Evolutionary conservation across 2,797 vertebrate genomes (phyloP), one percentile per base, ranked within the genome.

Genomic region (Mareca strepera): DNA sequence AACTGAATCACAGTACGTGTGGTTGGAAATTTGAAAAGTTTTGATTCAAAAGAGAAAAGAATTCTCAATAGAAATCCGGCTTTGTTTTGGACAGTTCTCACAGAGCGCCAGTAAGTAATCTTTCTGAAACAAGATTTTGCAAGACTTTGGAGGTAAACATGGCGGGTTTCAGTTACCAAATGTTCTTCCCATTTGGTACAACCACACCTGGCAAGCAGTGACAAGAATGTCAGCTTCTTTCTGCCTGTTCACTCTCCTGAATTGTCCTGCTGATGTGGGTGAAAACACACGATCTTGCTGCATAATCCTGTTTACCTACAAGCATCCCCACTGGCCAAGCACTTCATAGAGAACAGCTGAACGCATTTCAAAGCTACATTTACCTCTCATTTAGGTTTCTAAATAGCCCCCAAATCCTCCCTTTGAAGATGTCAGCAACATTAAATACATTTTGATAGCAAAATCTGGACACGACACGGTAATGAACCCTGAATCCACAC

Each of bases 371-470:
- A 78, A 87, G 58, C 41, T 26, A 80, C 33, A 37, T 74, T 89
- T 85, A 80, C 33, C 90, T 86, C 70, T 72, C 7, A 21, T 79
- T 95, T 20, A 82, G n/a, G 11, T 37, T 93, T 70, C 66, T 89
- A 77, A 82, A 67, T 3, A 92, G 35, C 6, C 7, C 11, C 29
- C 29, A 50, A 39, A 86, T 77, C 56, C 69, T 13, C 31, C 23
- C 44, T 94, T 88, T 92, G 88, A 94, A 92, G 62, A 56, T 7
- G 44, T 89, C 50, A 41, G 73, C n/a, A 87, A 86, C 94, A 75
- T 73, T 28, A 73, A 94, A 78, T 56, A 92, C 7, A 82, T 82
- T 81, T 94, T 68, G 55, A 75, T 37, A 25, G 53, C n/a, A 92
- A 94, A 88, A 68, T 59, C 75, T 89, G 79, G 60, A 91, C 7